phyloP scores from a whole-genome alignment of 2,113 vertebrate species.

The Rhinopomastus cyanomelas region DNA sequence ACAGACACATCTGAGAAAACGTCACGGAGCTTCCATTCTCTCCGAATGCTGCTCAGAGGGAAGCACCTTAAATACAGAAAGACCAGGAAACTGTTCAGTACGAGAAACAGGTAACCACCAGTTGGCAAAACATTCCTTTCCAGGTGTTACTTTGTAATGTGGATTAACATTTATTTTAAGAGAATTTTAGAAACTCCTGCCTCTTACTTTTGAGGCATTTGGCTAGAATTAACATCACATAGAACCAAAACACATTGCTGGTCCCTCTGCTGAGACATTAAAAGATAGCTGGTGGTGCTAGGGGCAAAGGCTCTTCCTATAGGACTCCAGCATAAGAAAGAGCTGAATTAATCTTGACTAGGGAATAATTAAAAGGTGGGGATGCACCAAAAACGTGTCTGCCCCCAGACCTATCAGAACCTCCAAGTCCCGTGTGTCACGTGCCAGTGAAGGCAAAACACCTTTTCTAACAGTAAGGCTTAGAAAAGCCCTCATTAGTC shows the following conservation, averaged over 20 bases:
- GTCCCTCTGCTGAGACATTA: not conserved
- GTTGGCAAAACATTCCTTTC: not conserved
- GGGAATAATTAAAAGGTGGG: not conserved
- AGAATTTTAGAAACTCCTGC: not conserved
- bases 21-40: not conserved
- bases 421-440: not conserved
- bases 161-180: not conserved
- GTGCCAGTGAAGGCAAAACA: not conserved
- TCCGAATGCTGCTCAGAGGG: not conserved
- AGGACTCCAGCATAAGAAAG: not conserved
- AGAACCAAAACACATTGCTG: not conserved
- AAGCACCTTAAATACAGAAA: not conserved
- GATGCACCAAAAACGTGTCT: not conserved
- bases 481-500: fast-evolving
- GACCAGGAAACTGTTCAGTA: not conserved
- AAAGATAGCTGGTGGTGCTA: not conserved
- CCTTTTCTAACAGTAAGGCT: not conserved
- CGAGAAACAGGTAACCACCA: not conserved
- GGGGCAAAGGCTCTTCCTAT: not conserved
- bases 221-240: not conserved
- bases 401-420: fast-evolving
- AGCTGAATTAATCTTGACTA: not conserved
- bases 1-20: not conserved
- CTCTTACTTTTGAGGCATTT: not conserved
- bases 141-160: not conserved